Evolutionary conservation across 2,797 vertebrate genomes (phyloP).

Genomic region (Poecilia velifera): DNA sequence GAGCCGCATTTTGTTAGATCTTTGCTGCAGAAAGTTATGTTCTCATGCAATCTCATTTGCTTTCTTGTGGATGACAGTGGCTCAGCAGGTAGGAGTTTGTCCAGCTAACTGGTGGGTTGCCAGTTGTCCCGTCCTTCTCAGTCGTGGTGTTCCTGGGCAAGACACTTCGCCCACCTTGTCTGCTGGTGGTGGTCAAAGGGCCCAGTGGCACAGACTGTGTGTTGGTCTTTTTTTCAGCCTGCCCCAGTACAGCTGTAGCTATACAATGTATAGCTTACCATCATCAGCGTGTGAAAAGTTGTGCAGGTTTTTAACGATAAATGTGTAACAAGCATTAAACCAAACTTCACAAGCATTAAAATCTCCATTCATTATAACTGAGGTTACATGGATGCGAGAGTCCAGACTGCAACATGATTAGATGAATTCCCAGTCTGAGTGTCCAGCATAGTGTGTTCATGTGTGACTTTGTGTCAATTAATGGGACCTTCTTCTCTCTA

Average conservation of each 20-base stretch:
- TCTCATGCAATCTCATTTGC: not conserved
- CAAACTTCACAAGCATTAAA: not conserved
- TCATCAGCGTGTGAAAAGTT: not conserved
- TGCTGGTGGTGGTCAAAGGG: not conserved
- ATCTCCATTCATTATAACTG: not conserved
- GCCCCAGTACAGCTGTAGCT: not conserved
- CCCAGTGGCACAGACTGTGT: not conserved
- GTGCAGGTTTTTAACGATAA: not conserved
- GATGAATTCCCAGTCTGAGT: not conserved
- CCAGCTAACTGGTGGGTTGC: not conserved
- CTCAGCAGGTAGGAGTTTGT: not conserved
- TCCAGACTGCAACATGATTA: not conserved
- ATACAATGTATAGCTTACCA: not conserved
- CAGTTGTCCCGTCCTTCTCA: not conserved
- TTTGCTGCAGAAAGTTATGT: not conserved
- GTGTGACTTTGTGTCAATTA: conserved; percentile 20
- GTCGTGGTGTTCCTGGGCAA: not conserved
- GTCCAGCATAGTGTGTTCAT: conserved; percentile 4
- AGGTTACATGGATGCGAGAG: not conserved
- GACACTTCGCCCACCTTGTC: not conserved
- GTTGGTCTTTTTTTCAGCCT: not conserved
- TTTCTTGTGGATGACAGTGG: not conserved
- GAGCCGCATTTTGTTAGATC: not conserved
- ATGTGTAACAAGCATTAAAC: not conserved
- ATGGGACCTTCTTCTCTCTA: conserved; percentile 22